A percentile compares a stretch with the other conserved stretches of the same genome.
Evolutionary conservation across 53 echinoderm and acorn worm species (phyloP).

Genomic region (Henricia sp.): DNA sequence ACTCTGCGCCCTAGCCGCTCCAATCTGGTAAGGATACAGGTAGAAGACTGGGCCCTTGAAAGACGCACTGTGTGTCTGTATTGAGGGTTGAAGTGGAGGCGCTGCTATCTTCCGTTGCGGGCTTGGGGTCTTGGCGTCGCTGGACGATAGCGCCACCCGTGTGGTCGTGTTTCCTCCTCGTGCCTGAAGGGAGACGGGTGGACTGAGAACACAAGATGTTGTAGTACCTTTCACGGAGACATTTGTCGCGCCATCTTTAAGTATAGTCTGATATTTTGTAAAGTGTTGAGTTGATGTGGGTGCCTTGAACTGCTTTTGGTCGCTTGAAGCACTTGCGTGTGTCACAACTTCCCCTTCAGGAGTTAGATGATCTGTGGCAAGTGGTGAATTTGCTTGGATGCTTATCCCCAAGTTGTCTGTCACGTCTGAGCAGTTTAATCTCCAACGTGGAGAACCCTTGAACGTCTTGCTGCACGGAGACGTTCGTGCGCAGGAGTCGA

Average conservation of each 20-base stretch:
- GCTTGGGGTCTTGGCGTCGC: not conserved
- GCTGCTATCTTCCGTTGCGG: not conserved
- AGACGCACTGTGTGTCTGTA: not conserved
- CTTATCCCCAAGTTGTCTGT: too few species aligned
- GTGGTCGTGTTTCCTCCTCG: not conserved
- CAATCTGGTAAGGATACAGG: not conserved
- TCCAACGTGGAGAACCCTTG: not conserved
- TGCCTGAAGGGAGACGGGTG: conserved; percentile 25
- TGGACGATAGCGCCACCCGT: not conserved
- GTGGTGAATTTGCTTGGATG: too few species aligned
- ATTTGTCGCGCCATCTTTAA: not conserved
- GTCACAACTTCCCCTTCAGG: too few species aligned
- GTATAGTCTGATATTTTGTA: not conserved
- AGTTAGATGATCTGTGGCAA: too few species aligned
- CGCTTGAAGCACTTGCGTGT: too few species aligned
- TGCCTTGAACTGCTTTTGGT: too few species aligned
- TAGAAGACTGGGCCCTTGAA: not conserved
- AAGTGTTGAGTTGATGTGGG: not conserved
- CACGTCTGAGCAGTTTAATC: not conserved
- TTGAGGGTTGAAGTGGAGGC: not conserved
- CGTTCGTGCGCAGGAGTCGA: conserved; percentile 25
- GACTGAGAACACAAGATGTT: not conserved
- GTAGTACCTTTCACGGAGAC: not conserved
- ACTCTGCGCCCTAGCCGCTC: not conserved
- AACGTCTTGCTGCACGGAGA: conserved; percentile 33